Conservation (phyloP, 2,888 invertebrate genomes). For the Bimastos eiseni region DNA sequence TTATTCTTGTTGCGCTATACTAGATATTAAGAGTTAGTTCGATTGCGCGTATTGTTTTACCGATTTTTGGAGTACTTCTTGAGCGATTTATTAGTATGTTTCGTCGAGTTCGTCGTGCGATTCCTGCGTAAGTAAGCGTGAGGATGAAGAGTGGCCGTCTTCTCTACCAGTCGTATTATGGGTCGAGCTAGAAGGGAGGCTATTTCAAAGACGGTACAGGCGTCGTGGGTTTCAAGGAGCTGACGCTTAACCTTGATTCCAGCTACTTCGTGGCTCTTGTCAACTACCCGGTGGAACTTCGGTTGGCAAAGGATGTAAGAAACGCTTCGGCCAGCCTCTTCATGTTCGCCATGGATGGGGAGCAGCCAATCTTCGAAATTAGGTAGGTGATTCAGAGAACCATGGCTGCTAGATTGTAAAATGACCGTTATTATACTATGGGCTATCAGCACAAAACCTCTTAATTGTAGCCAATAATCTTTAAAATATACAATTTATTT, state of each 20-base stretch:
- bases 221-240: not conserved
- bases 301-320: conserved; percentile 1
- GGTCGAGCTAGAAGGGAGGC: conserved; percentile 44
- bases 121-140: too few relatives aligned
- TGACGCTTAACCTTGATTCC: not conserved
- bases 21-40: too few relatives aligned
- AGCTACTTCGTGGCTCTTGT: not conserved
- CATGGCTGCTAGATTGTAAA: not conserved
- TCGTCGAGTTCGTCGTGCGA: too few relatives aligned
- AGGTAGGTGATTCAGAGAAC: not conserved
- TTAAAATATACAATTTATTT: too few relatives aligned
- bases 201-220: conserved; percentile 22
- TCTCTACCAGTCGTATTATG: not conserved
- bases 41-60: too few relatives aligned
- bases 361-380: conserved; percentile 18
- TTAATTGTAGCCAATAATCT: too few relatives aligned
- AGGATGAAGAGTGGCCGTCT: not conserved
- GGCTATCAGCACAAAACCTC: too few relatives aligned
- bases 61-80: too few relatives aligned
- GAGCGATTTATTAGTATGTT: too few relatives aligned
- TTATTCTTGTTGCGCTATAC: too few relatives aligned
- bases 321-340: not conserved
- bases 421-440: too few relatives aligned
- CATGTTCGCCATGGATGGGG: conserved; percentile 4
- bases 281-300: not conserved